Conservation (phyloP, 2,888 invertebrate genomes). For the Coremacera marginata region DNA sequence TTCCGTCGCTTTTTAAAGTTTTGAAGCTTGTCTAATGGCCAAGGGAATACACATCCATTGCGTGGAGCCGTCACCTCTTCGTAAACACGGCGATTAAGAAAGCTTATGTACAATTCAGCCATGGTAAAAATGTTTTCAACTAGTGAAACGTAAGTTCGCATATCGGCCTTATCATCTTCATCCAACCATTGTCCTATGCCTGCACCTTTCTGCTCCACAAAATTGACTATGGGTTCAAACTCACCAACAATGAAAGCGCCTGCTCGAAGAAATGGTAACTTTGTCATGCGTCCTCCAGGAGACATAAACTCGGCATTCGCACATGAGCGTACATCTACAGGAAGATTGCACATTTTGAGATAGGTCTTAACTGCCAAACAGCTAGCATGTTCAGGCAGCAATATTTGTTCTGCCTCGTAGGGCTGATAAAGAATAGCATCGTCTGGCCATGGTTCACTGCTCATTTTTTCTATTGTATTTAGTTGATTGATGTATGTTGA, state of each 20-base stretch:
- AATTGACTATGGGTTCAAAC: conserved; percentile 90
- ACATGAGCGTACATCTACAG: conserved; percentile 83
- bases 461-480: conserved; percentile 70
- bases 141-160: conserved; percentile 93
- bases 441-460: conserved; percentile 91
- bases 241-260: conserved; percentile 91
- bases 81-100: conserved; percentile 85
- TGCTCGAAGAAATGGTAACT: conserved; percentile 92
- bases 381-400: conserved; percentile 93
- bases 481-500: conserved; percentile 62
- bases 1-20: conserved; percentile 81
- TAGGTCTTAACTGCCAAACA: conserved; percentile 94
- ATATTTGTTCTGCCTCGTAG: conserved; percentile 92
- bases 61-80: conserved; percentile 85
- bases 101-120: conserved; percentile 90
- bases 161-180: conserved; percentile 85
- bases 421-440: conserved; percentile 90
- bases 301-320: conserved; percentile 98
- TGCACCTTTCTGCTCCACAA: conserved; percentile 87
- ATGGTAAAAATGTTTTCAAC: conserved; percentile 90
- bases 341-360: conserved; percentile 90
- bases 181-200: conserved; percentile 80
- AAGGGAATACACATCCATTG: conserved; percentile 91
- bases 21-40: conserved; percentile 88
- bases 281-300: conserved; percentile 80